phyloP scores from a whole-genome alignment of 92 coral and sea anemone species.

The Palythoa heliodiscus region DNA sequence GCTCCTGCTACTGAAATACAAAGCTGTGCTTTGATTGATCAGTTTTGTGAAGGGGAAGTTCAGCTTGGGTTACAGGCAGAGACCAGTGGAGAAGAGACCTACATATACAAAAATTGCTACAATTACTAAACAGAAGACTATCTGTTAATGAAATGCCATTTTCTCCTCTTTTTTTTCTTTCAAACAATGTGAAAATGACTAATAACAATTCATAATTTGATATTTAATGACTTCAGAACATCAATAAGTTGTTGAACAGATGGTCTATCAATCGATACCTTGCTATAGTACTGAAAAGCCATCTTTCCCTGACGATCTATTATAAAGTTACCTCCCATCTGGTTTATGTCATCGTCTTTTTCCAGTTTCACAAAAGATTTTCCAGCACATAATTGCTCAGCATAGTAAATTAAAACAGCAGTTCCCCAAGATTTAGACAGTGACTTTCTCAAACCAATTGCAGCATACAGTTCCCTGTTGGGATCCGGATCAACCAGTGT shows the following conservation, averaged over 20 bases:
- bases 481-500: slow-evolving; percentile 69
- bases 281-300: slow-evolving; percentile 77
- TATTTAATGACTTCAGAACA: slow-evolving; percentile 47
- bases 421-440: slow-evolving; percentile 82
- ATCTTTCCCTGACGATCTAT: slow-evolving; percentile 77
- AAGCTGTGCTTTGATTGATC: too few relatives aligned
- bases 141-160: too few relatives aligned
- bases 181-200: too few relatives aligned
- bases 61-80: too few relatives aligned
- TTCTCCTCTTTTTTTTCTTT: too few relatives aligned
- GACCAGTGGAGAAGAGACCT: too few relatives aligned
- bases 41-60: too few relatives aligned
- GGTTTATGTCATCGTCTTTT: slow-evolving; percentile 88
- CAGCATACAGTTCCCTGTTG: slow-evolving; percentile 67
- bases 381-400: slow-evolving; percentile 85
- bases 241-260: slow-evolving; percentile 70
- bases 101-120: too few relatives aligned
- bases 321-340: slow-evolving; percentile 94
- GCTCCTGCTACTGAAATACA: too few relatives aligned
- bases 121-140: too few relatives aligned
- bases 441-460: slow-evolving; percentile 84
- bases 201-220: not conserved
- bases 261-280: slow-evolving; percentile 80
- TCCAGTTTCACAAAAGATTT: slow-evolving; percentile 64
- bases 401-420: slow-evolving; percentile 76